phyloP scores from a whole-genome alignment of 2,113 vertebrate genomes.

The Gallinago undulata region DNA sequence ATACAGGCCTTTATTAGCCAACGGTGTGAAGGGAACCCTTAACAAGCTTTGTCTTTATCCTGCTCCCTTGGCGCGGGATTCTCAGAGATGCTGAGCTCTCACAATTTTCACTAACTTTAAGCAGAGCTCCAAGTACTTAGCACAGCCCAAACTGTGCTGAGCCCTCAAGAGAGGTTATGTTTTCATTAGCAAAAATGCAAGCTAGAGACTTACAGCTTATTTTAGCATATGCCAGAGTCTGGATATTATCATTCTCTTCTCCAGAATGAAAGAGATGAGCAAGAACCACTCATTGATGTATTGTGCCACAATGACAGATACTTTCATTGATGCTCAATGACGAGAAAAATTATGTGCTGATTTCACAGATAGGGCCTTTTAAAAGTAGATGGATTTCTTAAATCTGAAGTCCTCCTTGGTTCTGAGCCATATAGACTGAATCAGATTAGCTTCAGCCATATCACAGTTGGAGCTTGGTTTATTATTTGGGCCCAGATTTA shows the following conservation, averaged over 20 bases:
- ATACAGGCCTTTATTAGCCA: neutral
- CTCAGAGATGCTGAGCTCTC: neutral
- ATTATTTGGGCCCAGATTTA: neutral
- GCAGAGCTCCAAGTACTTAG: neutral
- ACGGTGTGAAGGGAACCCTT: neutral
- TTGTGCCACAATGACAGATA: neutral
- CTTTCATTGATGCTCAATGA: neutral
- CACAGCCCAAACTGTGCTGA: neutral
- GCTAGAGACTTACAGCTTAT: neutral
- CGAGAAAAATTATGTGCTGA: neutral
- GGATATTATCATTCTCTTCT: neutral
- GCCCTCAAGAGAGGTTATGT: neutral
- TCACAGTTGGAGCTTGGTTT: neutral
- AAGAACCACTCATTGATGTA: neutral
- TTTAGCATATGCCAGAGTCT: neutral
- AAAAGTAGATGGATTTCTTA: neutral
- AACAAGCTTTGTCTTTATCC: neutral
- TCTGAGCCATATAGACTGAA: neutral
- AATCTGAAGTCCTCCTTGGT: neutral
- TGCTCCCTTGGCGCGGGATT: accelerated
- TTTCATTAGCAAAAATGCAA: neutral
- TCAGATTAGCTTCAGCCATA: neutral
- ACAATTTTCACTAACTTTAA: neutral
- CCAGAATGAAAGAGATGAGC: neutral
- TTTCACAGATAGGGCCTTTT: neutral